Conservation (phyloP, 1,140 invertebrate species). For the Lepidotrigona ventralis region DNA sequence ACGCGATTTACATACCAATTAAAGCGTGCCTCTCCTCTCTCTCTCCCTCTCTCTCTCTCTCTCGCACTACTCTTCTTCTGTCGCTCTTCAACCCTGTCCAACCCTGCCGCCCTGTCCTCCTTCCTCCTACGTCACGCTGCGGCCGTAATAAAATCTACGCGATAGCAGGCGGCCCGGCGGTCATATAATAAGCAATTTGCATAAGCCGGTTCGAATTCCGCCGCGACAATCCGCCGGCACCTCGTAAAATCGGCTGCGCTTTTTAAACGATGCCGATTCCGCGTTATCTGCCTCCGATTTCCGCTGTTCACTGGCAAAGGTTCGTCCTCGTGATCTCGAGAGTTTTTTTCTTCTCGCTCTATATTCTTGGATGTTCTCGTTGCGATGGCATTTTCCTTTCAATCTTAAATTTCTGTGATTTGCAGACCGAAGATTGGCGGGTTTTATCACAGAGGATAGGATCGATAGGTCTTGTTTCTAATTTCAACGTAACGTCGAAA, state of each 20-base stretch:
- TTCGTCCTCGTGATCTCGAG: too few relatives aligned
- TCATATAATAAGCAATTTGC: constrained; percentile 72
- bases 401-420: too few relatives aligned
- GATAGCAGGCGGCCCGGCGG: constrained; percentile 52
- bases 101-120: not conserved
- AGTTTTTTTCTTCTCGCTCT: too few relatives aligned
- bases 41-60: too few relatives aligned
- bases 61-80: not conserved
- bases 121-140: constrained; percentile 20
- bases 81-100: not conserved
- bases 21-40: constrained; percentile 49
- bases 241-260: constrained; percentile 60
- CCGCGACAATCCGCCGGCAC: constrained; percentile 55
- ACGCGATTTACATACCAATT: constrained; percentile 73
- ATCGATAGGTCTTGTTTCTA: too few relatives aligned
- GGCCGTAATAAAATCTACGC: constrained; percentile 66
- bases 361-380: too few relatives aligned
- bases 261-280: constrained; percentile 51
- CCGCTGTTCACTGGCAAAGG: not conserved
- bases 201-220: constrained; percentile 67
- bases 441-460: too few relatives aligned
- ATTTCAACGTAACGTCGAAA: too few relatives aligned
- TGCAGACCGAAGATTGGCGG: too few relatives aligned
- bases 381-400: too few relatives aligned
- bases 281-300: too few relatives aligned